A percentile compares a stretch with the other conserved stretches of the same genome.
These are phyloP conservation scores for Scrobipalpa costella DNA, from an alignment of 2,888 invertebrate genomes.

Conservation along the genomic window DNA sequence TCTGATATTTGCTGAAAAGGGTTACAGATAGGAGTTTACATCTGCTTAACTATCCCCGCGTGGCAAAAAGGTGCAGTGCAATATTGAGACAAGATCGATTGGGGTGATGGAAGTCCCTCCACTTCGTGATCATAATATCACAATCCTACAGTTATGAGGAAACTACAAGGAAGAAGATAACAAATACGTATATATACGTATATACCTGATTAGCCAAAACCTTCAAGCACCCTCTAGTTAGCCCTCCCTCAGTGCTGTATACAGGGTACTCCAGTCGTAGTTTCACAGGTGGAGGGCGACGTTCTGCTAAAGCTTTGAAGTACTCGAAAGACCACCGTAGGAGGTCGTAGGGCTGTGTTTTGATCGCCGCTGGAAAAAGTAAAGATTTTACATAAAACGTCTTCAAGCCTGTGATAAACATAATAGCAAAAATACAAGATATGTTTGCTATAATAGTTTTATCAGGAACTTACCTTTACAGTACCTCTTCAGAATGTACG, in stretches of 20 bases:
- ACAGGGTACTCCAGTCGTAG: slow-evolving; percentile 87
- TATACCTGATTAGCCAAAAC: slow-evolving; percentile 88
- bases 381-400: not conserved
- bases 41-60: too few species aligned
- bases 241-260: slow-evolving; percentile 84
- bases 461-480: slow-evolving; percentile 82
- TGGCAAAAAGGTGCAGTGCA: too few species aligned
- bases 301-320: slow-evolving; percentile 89
- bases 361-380: slow-evolving; percentile 86
- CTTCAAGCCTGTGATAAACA: not conserved
- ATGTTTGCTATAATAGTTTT: not conserved
- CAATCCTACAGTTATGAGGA: not conserved
- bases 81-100: too few species aligned
- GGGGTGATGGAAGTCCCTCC: too few species aligned
- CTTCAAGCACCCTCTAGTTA: slow-evolving; percentile 90
- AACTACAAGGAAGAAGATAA: not conserved
- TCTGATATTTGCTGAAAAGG: too few species aligned
- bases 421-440: not conserved
- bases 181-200: not conserved
- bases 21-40: too few species aligned
- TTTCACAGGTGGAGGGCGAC: slow-evolving; percentile 91
- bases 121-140: too few species aligned
- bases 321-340: slow-evolving; percentile 92
- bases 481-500: slow-evolving; percentile 91
- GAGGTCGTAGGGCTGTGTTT: slow-evolving; percentile 93